Percentiles rank a stretch among this genome's conserved stretches.
Conservation (phyloP, 2,888 invertebrate genomes). For the Synergus laeviventris region DNA sequence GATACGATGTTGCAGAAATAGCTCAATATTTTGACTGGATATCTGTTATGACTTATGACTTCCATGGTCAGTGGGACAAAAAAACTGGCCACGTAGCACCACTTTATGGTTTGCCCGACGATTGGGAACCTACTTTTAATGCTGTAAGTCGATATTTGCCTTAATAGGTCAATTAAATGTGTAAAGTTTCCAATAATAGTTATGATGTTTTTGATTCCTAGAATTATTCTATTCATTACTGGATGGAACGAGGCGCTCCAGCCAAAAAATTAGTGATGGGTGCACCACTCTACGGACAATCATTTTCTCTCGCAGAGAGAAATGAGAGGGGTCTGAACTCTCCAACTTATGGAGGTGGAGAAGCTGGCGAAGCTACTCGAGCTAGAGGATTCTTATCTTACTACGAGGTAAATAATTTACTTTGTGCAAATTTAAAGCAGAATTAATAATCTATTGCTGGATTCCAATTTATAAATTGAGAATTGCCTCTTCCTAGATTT, state of each 20-base stretch:
- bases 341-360: slow-evolving; percentile 90
- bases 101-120: slow-evolving; percentile 87
- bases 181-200: not conserved
- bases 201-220: slow-evolving; percentile 68
- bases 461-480: not conserved
- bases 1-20: slow-evolving; percentile 88
- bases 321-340: slow-evolving; percentile 83
- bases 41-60: slow-evolving; percentile 94
- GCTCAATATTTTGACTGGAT: slow-evolving; percentile 91
- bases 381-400: slow-evolving; percentile 92
- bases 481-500: slow-evolving; percentile 80
- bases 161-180: not conserved
- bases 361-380: slow-evolving; percentile 91
- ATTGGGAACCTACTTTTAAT: slow-evolving; percentile 87
- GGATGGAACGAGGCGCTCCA: slow-evolving; percentile 89
- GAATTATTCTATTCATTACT: slow-evolving; percentile 93
- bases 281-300: slow-evolving; percentile 93
- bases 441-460: not conserved
- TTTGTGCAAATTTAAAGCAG: not conserved
- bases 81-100: slow-evolving; percentile 93
- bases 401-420: slow-evolving; percentile 84
- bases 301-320: slow-evolving; percentile 86
- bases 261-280: slow-evolving; percentile 89
- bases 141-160: slow-evolving; percentile 77
- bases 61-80: slow-evolving; percentile 94